Evolutionary conservation across 2,113 vertebrate species (phyloP).

Genomic region (Chroicocephalus ridibundus): DNA sequence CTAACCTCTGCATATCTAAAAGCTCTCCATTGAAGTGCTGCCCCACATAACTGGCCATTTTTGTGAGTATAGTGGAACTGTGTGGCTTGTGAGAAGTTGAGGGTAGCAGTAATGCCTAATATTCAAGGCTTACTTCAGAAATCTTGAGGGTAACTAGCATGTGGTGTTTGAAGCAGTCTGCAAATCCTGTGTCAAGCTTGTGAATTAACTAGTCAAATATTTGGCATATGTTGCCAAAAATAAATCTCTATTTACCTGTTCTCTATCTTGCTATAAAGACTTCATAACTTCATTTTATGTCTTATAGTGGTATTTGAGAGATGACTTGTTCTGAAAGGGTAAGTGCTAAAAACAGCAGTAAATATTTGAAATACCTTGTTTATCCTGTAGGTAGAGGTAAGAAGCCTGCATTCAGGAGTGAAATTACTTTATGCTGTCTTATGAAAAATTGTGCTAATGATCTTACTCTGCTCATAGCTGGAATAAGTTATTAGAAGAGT

Average conservation of each 20-base stretch:
- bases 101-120: background rate
- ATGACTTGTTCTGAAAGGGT: background rate
- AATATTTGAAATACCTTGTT: background rate
- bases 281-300: background rate
- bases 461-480: background rate
- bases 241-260: background rate
- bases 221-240: background rate
- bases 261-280: background rate
- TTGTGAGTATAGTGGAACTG: background rate
- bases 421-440: background rate
- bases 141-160: background rate
- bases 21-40: background rate
- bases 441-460: background rate
- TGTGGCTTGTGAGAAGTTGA: background rate
- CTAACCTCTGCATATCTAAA: background rate
- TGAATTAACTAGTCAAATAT: background rate
- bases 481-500: background rate
- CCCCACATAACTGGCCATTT: background rate
- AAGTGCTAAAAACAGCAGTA: background rate
- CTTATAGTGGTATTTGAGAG: background rate
- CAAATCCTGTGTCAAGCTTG: background rate
- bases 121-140: background rate
- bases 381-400: background rate
- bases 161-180: background rate
- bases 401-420: background rate